Percentiles rank a stretch among this genome's conserved stretches.
phyloP scores from a whole-genome alignment of 2,888 invertebrate species.

The Lasioglossum zephyrum region DNA sequence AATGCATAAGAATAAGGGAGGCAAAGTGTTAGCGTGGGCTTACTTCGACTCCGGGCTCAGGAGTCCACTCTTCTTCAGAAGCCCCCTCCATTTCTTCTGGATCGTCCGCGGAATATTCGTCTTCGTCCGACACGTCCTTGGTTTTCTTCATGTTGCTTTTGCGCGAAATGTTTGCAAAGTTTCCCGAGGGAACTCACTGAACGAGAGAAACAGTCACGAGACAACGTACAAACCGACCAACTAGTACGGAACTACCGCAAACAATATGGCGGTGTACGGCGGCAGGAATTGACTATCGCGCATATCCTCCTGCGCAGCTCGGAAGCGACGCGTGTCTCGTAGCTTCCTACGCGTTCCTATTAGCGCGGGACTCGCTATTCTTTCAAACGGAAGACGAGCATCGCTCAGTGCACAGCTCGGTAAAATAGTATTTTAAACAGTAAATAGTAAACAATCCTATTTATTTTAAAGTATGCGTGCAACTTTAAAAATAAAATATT shows the following conservation, averaged over 20 bases:
- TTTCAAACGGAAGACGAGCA: constrained; percentile 6
- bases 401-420: background rate
- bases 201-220: constrained; percentile 52
- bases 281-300: constrained; percentile 63
- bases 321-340: constrained; percentile 62
- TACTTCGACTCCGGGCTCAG: constrained; percentile 81
- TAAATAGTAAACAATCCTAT: too few relatives aligned
- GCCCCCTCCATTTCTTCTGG: constrained; percentile 84
- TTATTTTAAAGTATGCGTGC: too few relatives aligned
- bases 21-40: constrained; percentile 64
- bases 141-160: constrained; percentile 82
- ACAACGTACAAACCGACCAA: constrained; percentile 49
- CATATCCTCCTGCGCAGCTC: constrained; percentile 59
- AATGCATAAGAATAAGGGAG: constrained; percentile 16
- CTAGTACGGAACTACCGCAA: constrained; percentile 75
- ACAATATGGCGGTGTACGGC: constrained; percentile 78
- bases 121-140: constrained; percentile 83
- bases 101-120: constrained; percentile 83
- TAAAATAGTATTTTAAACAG: too few relatives aligned
- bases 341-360: constrained; percentile 34
- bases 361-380: constrained; percentile 11
- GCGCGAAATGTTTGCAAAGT: constrained; percentile 81
- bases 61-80: constrained; percentile 84
- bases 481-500: too few relatives aligned
- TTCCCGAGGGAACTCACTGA: constrained; percentile 64